Evolutionary conservation across 2,888 invertebrate species (phyloP), one percentile per base, ranked within the genome.

Genomic region (Tetranychus truncatus): DNA sequence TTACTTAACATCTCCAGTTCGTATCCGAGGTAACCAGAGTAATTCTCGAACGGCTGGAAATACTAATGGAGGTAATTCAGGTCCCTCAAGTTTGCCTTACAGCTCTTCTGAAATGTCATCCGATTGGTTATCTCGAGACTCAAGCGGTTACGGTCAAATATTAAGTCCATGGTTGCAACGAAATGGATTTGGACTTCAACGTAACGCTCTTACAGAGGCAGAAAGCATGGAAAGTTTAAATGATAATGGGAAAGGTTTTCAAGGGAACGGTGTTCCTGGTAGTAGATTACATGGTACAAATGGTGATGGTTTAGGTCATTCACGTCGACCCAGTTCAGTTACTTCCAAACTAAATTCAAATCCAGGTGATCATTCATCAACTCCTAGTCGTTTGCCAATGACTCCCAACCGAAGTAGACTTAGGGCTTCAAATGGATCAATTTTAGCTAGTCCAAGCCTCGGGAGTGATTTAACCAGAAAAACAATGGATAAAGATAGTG

Each of bases 211-310:
- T 78, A 91, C 92, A 73, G 93, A 93, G 82, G 92, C 94, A 76
- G 95, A 95, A 83, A 91, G 92, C 80, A 88, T 93, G 82, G 86
- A 86, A 80, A 85, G 85, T 18, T 80, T 85, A 72, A 15, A 45
- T 7, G 34, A 20, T 18, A 72, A 72, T 72, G 45, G 55, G 7
- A 55, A 15, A 15, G 55, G 55, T 9, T 55, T 55, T 55, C 55
- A 55, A 55, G 55, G 55, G 7, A 15, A 15, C 9, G 15, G 55
- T 9, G 55, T 9, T 34, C 34, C 34, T 55, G 7, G 15, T 15
- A 55, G 55, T 55, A 9, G 55, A 55, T 55, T 55, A 55, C 55
- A 55, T 15, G 55, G 55, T 55, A 15, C 55, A 9, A 55, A 55
- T 55, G 55, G 55, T 5, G 55, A 55, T 55, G 15, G 15, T 55